Percentiles rank a stretch among this genome's conserved stretches.
Evolutionary conservation across 2,797 vertebrate species (phyloP).

Genomic region (Darevskia nairensis): DNA sequence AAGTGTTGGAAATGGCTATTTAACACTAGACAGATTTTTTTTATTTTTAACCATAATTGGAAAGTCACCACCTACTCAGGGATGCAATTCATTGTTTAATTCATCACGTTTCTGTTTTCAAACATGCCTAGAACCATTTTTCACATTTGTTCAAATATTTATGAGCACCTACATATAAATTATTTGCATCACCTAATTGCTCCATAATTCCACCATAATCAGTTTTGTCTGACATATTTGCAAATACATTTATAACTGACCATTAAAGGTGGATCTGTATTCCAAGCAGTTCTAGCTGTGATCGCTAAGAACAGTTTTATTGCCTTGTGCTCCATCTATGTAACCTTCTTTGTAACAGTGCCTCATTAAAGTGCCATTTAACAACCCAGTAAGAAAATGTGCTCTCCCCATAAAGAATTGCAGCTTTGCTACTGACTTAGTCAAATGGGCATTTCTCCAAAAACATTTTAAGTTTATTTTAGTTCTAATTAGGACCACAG

Average conservation of each 20-base stretch:
- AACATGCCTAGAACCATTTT: not conserved
- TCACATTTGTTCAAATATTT: not conserved
- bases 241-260: not conserved
- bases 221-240: not conserved
- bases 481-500: no score
- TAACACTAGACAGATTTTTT: not conserved
- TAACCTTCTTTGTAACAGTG: not conserved
- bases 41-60: not conserved
- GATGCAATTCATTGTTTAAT: not conserved
- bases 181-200: not conserved
- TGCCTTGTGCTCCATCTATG: not conserved
- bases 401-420: not conserved
- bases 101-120: not conserved
- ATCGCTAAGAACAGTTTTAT: not conserved
- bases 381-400: not conserved
- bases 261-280: not conserved
- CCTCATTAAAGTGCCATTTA: not conserved
- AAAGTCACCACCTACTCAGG: not conserved
- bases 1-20: not conserved
- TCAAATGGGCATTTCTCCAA: not conserved
- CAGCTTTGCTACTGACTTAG: not conserved
- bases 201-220: not conserved
- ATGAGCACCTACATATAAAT: not conserved
- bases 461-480: not conserved
- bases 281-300: not conserved